Conservation (phyloP, 2,888 invertebrate genomes). For the Sussaba pulchella region DNA sequence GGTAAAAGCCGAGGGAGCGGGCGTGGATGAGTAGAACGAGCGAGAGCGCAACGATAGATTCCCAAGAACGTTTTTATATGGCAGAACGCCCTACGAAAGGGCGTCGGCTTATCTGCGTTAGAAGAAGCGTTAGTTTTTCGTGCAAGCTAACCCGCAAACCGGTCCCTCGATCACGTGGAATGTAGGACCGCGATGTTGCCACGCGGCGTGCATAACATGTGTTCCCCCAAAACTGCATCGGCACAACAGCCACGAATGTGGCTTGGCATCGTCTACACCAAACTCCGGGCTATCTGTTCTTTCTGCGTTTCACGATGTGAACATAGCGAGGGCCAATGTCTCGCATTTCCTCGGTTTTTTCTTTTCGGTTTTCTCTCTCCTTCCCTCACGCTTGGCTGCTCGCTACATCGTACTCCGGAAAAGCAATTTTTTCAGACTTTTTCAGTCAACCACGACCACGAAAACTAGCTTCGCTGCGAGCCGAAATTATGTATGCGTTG, state of each 20-base stretch:
- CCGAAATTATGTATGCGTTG: neutral
- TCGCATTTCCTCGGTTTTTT: neutral
- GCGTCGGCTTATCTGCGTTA: slow-evolving; percentile 66
- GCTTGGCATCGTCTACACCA: slow-evolving; percentile 8
- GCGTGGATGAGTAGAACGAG: neutral
- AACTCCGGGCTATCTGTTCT: neutral
- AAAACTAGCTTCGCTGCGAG: slow-evolving; percentile 19
- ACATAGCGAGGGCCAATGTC: neutral
- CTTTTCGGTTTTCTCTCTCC: neutral
- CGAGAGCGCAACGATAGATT: slow-evolving; percentile 48
- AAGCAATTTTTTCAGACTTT: slow-evolving; percentile 5
- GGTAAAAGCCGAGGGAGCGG: slow-evolving; percentile 2
- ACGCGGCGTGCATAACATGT: slow-evolving; percentile 69
- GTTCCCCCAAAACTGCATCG: slow-evolving; percentile 59
- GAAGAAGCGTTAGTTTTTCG: slow-evolving; percentile 61
- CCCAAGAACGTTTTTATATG: slow-evolving; percentile 8
- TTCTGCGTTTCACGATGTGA: slow-evolving; percentile 17
- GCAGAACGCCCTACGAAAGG: slow-evolving; percentile 60
- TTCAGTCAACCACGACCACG: neutral
- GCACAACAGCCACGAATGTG: slow-evolving; percentile 6
- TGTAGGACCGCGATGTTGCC: slow-evolving; percentile 71
- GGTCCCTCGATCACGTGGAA: slow-evolving; percentile 68
- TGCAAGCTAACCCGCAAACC: slow-evolving; percentile 63
- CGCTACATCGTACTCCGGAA: neutral
- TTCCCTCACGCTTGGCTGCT: neutral